Evolutionary conservation across 2,797 vertebrate genomes (phyloP).

Genomic region (Nothura maculosa): DNA sequence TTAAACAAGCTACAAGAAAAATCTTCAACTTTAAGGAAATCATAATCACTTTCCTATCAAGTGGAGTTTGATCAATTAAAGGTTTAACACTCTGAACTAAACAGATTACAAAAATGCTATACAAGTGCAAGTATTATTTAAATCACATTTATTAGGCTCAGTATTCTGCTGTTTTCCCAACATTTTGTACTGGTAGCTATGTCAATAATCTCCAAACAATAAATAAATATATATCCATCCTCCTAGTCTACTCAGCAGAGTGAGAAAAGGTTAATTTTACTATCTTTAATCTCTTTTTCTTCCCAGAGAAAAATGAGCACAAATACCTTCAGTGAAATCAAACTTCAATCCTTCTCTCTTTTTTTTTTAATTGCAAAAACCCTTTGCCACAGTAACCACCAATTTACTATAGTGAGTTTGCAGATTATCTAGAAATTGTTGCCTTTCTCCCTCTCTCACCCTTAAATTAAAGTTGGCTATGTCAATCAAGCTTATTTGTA

Average conservation of each 20-base stretch:
- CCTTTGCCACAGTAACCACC: neutral
- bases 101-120: neutral
- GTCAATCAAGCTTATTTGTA: constrained; percentile 68
- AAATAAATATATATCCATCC: neutral
- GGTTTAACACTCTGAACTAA: neutral
- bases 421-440: neutral
- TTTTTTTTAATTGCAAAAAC: neutral
- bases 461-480: constrained; percentile 54
- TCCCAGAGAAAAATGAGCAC: neutral
- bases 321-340: neutral
- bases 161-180: neutral
- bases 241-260: neutral
- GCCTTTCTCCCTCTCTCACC: neutral
- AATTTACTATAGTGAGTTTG: neutral
- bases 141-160: neutral
- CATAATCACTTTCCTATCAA: neutral
- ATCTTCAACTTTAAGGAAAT: neutral
- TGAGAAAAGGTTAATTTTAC: neutral
- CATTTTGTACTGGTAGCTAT: neutral
- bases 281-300: neutral
- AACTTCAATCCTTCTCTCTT: neutral
- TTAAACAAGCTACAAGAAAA: neutral
- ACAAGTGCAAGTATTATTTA: neutral
- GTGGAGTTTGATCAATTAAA: neutral
- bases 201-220: neutral